These are phyloP conservation scores for Pituophis catenifer DNA, from an alignment of 2,113 vertebrate genomes.

Conservation along the genomic window DNA sequence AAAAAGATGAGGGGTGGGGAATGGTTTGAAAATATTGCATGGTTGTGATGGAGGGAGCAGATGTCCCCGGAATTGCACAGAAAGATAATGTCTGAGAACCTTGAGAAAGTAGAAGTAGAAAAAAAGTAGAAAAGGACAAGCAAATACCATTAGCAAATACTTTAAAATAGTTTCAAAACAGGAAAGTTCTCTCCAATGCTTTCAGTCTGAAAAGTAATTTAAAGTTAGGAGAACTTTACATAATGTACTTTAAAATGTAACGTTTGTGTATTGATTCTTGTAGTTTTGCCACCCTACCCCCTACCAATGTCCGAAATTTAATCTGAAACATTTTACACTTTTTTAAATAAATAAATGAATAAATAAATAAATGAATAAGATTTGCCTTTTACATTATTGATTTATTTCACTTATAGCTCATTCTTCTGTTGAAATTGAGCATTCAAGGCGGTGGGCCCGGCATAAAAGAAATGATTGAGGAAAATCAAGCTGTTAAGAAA, in stretches of 20 bases:
- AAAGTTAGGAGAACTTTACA: not conserved
- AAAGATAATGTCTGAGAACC: not conserved
- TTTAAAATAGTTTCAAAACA: slow-evolving; percentile 19
- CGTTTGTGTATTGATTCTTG: not conserved
- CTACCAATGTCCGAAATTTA: not conserved
- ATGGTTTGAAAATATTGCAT: slow-evolving; percentile 43
- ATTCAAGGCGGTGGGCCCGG: not conserved
- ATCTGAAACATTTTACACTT: not conserved
- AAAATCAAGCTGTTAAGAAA: not conserved
- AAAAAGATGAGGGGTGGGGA: slow-evolving; percentile 27
- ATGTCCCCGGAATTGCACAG: slow-evolving; percentile 57
- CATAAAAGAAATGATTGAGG: not conserved
- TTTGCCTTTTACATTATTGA: not conserved
- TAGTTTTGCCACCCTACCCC: not conserved
- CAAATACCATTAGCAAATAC: not conserved
- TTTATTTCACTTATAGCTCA: not conserved
- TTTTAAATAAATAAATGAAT: not conserved
- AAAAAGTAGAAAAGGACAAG: not conserved
- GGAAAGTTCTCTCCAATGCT: not conserved
- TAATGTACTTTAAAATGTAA: not conserved
- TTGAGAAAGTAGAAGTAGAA: slow-evolving; percentile 6
- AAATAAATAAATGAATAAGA: too few species aligned
- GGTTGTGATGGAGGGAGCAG: slow-evolving; percentile 50
- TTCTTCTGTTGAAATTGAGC: not conserved
- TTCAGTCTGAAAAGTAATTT: not conserved